A percentile compares a stretch with the other conserved stretches of the same genome.
These are phyloP conservation scores for Toxostoma redivivum DNA, from an alignment of 2,113 vertebrate genomes.

Conservation along the genomic window DNA sequence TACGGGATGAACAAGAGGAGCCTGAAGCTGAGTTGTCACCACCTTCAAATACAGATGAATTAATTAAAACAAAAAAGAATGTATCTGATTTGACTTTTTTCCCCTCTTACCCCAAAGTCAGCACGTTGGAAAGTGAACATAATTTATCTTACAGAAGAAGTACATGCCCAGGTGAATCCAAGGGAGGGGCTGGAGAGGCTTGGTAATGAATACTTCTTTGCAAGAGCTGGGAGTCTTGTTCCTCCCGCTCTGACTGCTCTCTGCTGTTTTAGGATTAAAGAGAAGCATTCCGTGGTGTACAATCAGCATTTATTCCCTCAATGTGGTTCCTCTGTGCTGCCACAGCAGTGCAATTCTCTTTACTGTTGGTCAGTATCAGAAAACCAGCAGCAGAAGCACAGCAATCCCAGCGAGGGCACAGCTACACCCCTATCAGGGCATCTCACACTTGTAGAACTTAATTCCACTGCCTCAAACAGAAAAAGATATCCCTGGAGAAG, in stretches of 20 bases:
- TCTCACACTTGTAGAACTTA: background rate
- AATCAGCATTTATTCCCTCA: background rate
- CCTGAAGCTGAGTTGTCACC: slow-evolving; percentile 56
- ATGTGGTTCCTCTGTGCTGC: background rate
- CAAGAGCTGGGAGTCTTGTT: background rate
- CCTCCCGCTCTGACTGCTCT: background rate
- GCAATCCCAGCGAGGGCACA: background rate
- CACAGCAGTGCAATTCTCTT: background rate
- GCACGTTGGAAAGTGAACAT: background rate
- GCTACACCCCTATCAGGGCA: background rate
- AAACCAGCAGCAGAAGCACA: background rate
- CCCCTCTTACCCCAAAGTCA: background rate
- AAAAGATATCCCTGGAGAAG: background rate
- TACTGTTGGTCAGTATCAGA: background rate
- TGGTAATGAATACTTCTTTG: background rate
- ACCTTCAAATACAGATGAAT: slow-evolving; percentile 62
- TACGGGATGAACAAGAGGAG: slow-evolving; percentile 23
- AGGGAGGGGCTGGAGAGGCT: background rate
- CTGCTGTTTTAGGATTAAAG: background rate
- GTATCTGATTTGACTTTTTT: slow-evolving; percentile 44
- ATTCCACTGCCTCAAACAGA: background rate
- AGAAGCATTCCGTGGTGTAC: background rate
- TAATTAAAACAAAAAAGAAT: slow-evolving; percentile 54
- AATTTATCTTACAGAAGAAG: slow-evolving; percentile 17
- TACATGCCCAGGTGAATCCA: background rate